Percentiles rank a stretch among this genome's conserved stretches.
These are phyloP conservation scores for Cyprinodon tularosa DNA, from an alignment of 2,113 vertebrate genomes.

Conservation along the genomic window DNA sequence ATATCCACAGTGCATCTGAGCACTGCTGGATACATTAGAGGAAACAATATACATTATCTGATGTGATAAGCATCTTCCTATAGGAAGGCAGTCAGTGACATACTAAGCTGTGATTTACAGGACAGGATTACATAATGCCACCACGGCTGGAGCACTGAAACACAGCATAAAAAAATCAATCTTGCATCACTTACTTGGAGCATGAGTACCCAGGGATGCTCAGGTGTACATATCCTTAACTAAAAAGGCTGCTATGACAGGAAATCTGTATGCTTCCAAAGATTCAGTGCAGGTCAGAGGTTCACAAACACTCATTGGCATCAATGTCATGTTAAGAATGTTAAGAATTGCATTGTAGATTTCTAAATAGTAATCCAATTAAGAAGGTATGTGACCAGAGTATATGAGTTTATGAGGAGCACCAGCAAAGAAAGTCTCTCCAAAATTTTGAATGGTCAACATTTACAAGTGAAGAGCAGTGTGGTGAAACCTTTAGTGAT, in stretches of 20 bases:
- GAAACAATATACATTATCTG: constrained; percentile 46
- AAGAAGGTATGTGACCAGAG: too few relatives aligned
- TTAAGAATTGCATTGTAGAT: too few relatives aligned
- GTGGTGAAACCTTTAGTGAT: not conserved
- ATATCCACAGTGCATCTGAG: constrained; percentile 16
- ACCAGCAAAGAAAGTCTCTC: too few relatives aligned
- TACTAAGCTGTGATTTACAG: constrained; percentile 27
- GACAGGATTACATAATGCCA: constrained; percentile 5
- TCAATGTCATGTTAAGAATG: not conserved
- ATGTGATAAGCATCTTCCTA: constrained; percentile 32
- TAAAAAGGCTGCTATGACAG: constrained; percentile 50
- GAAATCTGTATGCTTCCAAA: not conserved
- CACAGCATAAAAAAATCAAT: constrained; percentile 44
- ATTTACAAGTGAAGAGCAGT: not conserved
- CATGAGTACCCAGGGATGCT: constrained; percentile 16
- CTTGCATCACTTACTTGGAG: constrained; percentile 20
- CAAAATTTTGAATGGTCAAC: not conserved
- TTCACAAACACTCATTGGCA: not conserved
- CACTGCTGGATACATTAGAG: constrained; percentile 28
- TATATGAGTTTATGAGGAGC: too few relatives aligned
- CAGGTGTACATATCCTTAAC: constrained; percentile 36
- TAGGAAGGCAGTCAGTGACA: constrained; percentile 30
- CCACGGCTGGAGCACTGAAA: constrained; percentile 12
- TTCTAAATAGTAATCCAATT: too few relatives aligned
- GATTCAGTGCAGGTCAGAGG: not conserved